Evolutionary conservation across 2,113 vertebrate species (phyloP).

Genomic region (Hypanus sabinus): DNA sequence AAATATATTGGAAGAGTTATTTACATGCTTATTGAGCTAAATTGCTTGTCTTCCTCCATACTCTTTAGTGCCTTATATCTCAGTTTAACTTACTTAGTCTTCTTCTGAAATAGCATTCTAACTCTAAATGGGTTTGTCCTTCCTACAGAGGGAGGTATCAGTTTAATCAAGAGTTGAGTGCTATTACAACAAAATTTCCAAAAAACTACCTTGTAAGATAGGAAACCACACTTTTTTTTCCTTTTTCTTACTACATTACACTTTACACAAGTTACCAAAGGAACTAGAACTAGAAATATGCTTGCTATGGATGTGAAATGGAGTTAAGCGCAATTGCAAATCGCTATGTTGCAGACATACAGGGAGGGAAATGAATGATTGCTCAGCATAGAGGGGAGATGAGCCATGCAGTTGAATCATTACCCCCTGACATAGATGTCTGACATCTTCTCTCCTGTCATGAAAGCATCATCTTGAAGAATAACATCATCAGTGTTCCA

Average conservation of each 20-base stretch:
- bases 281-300: constrained; percentile 23
- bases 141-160: neutral
- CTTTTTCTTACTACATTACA: neutral
- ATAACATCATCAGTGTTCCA: constrained; percentile 65
- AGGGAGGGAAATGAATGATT: constrained; percentile 22
- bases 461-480: constrained; percentile 69
- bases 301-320: constrained; percentile 20
- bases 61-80: neutral
- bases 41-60: neutral
- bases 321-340: constrained; percentile 20
- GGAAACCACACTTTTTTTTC: neutral
- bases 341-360: neutral
- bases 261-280: neutral
- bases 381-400: constrained; percentile 24
- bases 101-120: neutral
- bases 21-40: neutral
- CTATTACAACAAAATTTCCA: neutral
- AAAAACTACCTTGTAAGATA: neutral
- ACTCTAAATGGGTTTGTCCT: neutral
- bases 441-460: constrained; percentile 71
- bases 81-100: neutral
- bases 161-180: neutral
- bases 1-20: neutral
- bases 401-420: constrained; percentile 52
- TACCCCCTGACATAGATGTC: constrained; percentile 73